These are phyloP conservation scores for Sarcophaga rosellei DNA, from an alignment of 2,888 invertebrate genomes.

Conservation along the genomic window DNA sequence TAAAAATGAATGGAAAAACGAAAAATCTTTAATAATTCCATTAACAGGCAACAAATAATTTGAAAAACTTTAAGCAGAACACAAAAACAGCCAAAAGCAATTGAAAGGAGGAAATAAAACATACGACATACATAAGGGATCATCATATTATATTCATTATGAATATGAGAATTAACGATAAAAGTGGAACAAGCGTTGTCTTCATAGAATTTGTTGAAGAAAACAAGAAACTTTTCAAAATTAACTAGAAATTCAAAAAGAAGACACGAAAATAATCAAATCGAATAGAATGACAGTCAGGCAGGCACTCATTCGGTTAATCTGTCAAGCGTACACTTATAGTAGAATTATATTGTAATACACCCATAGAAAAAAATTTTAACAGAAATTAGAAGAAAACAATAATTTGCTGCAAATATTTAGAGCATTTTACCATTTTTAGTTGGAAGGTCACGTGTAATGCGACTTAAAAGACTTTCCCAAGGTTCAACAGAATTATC, in stretches of 20 bases:
- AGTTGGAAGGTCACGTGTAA: too few relatives aligned
- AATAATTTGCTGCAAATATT: neutral
- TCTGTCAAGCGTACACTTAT: neutral
- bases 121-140: slow-evolving; percentile 13
- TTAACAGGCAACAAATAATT: slow-evolving; percentile 26
- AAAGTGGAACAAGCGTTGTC: neutral
- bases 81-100: neutral
- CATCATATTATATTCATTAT: neutral
- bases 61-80: neutral
- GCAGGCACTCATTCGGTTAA: neutral
- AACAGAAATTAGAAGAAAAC: neutral
- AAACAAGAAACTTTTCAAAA: slow-evolving; percentile 30
- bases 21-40: slow-evolving; percentile 39
- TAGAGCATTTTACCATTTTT: too few relatives aligned
- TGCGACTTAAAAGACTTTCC: too few relatives aligned
- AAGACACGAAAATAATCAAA: neutral
- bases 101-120: neutral
- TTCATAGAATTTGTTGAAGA: slow-evolving; percentile 24
- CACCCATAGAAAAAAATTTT: neutral
- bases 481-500: too few relatives aligned
- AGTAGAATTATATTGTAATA: neutral
- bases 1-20: neutral
- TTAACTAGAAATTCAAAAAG: neutral
- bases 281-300: neutral
- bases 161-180: slow-evolving; percentile 15